Evolutionary conservation across 1,140 invertebrate species (phyloP).

Genomic region (Zaprionus africanus): DNA sequence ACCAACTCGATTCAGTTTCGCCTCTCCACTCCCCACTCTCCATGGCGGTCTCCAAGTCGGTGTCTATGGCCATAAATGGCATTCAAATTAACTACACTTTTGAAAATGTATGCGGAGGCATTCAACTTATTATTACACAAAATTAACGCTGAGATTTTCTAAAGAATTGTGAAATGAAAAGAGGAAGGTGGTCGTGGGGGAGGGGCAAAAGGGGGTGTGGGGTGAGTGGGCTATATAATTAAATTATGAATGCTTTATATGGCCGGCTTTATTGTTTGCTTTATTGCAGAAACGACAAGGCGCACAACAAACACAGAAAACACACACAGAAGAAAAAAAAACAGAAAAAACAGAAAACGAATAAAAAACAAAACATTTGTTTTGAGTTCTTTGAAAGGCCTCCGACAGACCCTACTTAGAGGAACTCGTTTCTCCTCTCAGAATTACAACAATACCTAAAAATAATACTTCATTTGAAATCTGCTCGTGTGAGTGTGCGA

Average conservation of each 20-base stretch:
- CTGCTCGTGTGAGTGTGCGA: not conserved
- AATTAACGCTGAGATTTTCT: slow-evolving; percentile 71
- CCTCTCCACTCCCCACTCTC: not conserved
- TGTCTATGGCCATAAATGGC: slow-evolving; percentile 32
- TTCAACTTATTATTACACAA: slow-evolving; percentile 72
- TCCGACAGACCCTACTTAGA: slow-evolving; percentile 45
- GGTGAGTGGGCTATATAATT: slow-evolving; percentile 70
- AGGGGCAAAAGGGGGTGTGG: slow-evolving; percentile 23
- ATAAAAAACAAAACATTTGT: slow-evolving; percentile 56
- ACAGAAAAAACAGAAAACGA: slow-evolving; percentile 7
- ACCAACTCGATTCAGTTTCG: slow-evolving; percentile 20
- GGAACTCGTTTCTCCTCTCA: slow-evolving; percentile 56
- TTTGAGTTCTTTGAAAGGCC: slow-evolving; percentile 66
- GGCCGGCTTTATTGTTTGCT: slow-evolving; percentile 71
- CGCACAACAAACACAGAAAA: slow-evolving; percentile 41
- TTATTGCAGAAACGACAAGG: slow-evolving; percentile 54
- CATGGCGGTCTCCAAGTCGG: not conserved
- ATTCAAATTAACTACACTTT: slow-evolving; percentile 49
- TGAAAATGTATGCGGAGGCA: slow-evolving; percentile 38
- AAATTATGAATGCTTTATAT: slow-evolving; percentile 82
- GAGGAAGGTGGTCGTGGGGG: not conserved
- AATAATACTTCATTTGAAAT: slow-evolving; percentile 64
- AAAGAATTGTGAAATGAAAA: slow-evolving; percentile 58
- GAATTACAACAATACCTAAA: slow-evolving; percentile 51
- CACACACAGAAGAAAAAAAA: too few relatives aligned